Evolutionary conservation across 2,797 vertebrate species (phyloP).

Genomic region (Typhlichthys subterraneus): DNA sequence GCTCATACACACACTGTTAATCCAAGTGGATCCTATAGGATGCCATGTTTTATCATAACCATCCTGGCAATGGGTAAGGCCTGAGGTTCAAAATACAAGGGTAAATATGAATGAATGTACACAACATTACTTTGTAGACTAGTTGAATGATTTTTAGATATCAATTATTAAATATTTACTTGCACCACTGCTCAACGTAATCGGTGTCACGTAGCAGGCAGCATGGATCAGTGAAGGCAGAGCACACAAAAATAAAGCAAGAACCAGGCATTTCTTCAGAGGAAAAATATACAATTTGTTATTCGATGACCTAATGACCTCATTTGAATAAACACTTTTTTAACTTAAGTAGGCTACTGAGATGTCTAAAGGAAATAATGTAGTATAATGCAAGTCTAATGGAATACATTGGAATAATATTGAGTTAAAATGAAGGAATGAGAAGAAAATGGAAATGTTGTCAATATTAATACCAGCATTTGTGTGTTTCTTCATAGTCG

Average conservation of each 20-base stretch:
- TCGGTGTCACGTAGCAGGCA: accelerated
- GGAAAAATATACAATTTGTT: constrained; percentile 9
- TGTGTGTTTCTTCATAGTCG: too few relatives aligned
- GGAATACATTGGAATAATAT: too few relatives aligned
- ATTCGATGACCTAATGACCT: background rate
- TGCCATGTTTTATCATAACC: constrained; percentile 34
- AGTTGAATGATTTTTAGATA: too few relatives aligned
- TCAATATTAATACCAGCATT: too few relatives aligned
- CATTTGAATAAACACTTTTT: background rate
- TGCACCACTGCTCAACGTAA: constrained; percentile 13
- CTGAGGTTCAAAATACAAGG: constrained; percentile 14
- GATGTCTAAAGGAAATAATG: too few relatives aligned
- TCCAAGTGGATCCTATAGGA: constrained; percentile 52
- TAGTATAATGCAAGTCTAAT: too few relatives aligned
- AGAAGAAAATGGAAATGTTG: constrained; percentile 9
- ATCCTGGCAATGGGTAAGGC: constrained; percentile 51
- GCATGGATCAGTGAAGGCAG: constrained; percentile 41
- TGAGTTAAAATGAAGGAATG: background rate
- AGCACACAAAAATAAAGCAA: constrained; percentile 53
- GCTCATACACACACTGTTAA: constrained; percentile 44
- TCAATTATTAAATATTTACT: background rate
- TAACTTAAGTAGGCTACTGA: too few relatives aligned
- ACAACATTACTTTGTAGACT: too few relatives aligned
- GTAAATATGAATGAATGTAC: background rate
- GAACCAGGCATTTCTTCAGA: constrained; percentile 50